Evolutionary conservation across 23 tunicate genomes (phyloP).

Genomic region (Clavelina lepadiformis): DNA sequence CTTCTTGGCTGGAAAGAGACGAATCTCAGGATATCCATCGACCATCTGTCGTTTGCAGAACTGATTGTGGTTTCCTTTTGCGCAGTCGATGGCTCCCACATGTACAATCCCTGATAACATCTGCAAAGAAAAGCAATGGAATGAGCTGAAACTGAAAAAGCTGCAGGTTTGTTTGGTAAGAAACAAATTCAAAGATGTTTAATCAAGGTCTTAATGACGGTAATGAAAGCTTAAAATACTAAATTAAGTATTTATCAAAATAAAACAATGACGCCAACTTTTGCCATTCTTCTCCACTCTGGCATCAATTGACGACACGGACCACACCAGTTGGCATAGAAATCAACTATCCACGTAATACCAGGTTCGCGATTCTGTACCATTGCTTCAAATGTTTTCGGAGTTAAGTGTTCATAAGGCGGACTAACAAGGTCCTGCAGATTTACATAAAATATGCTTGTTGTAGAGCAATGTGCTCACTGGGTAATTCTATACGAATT

Average conservation of each 20-base stretch:
- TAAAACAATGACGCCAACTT: slow-evolving; percentile 26
- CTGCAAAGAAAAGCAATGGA: slow-evolving; percentile 15
- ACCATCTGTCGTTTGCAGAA: slow-evolving; percentile 63
- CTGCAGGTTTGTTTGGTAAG: neutral
- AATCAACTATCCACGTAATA: slow-evolving; percentile 90
- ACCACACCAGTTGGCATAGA: slow-evolving; percentile 93
- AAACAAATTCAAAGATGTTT: neutral
- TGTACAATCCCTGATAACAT: slow-evolving; percentile 53
- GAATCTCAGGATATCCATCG: slow-evolving; percentile 76
- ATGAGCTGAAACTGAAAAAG: neutral
- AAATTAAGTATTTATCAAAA: neutral
- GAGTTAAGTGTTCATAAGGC: slow-evolving; percentile 56
- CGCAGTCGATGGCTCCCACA: slow-evolving; percentile 89
- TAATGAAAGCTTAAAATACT: neutral
- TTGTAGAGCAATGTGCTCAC: too few relatives aligned
- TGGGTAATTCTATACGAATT: too few relatives aligned
- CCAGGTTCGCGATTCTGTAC: slow-evolving; percentile 72
- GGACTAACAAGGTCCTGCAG: slow-evolving; percentile 86
- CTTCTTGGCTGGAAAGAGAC: slow-evolving; percentile 76
- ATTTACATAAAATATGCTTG: too few relatives aligned
- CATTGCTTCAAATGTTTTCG: slow-evolving; percentile 41
- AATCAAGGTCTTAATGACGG: neutral
- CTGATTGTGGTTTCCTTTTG: slow-evolving; percentile 33
- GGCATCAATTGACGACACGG: slow-evolving; percentile 83
- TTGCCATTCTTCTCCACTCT: slow-evolving; percentile 80